Evolutionary conservation across 2,113 vertebrate genomes (phyloP).

Genomic region (Anoura caudifer): DNA sequence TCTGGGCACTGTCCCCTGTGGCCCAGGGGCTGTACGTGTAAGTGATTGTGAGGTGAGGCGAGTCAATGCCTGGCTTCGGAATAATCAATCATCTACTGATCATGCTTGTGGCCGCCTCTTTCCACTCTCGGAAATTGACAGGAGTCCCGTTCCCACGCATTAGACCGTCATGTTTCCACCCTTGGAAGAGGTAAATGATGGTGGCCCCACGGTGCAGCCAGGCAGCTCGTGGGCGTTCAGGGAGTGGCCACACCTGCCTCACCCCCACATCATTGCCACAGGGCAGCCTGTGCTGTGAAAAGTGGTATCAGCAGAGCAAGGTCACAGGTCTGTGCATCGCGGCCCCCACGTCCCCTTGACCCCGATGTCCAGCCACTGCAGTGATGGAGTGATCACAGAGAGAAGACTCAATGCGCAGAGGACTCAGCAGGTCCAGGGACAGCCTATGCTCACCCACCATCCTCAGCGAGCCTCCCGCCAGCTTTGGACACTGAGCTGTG

Average conservation of each 20-base stretch:
- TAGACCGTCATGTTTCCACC: not conserved
- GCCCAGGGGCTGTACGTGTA: not conserved
- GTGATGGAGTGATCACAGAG: no score
- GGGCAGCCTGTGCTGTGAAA: not conserved
- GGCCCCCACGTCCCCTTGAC: not conserved
- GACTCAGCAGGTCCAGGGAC: not conserved
- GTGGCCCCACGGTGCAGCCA: fast-evolving
- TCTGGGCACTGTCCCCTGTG: no score
- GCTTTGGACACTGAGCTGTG: not conserved
- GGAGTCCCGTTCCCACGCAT: not conserved
- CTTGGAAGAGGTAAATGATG: not conserved
- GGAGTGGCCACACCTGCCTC: not conserved
- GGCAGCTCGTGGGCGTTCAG: not conserved
- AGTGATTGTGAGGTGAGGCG: not conserved
- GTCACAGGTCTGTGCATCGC: fast-evolving
- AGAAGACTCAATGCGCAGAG: fast-evolving
- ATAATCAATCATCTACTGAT: not conserved
- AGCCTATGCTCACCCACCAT: not conserved
- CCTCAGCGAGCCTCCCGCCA: fast-evolving
- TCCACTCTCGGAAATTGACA: not conserved
- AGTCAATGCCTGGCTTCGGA: not conserved
- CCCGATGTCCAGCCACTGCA: not conserved
- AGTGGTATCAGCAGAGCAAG: fast-evolving
- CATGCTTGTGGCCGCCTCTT: not conserved
- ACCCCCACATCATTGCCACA: fast-evolving